Base-by-base conservation (phyloP, 2,888 invertebrate species). In the Andrena trimmerana region DNA sequence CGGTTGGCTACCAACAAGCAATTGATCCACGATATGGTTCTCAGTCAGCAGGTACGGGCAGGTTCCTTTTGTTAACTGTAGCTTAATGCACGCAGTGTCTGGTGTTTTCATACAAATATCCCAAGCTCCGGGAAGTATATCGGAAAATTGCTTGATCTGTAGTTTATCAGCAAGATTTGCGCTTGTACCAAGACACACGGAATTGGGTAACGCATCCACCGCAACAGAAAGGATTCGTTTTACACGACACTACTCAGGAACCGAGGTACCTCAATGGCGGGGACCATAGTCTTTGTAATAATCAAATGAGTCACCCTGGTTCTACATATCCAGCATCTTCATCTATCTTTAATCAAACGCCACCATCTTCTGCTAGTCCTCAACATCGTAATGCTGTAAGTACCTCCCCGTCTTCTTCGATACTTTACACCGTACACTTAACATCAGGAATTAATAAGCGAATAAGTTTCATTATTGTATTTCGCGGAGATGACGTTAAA, bases 221-320 rank as follows among this genome's bases (percentile, higher is more conserved):
- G 48, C 95, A 94, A 84, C 94, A 95, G 68, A 95, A 95, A 90
- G 96, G 96, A 66, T 97, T 97, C 94, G 95, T 96, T 83, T 94
- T 97, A 72, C 96, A 96, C 81, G 94, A 95, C 65, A 93, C 92
- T 57, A 85, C 94, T 79, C 93, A 94, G 90, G 94, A 94, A 83
- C 95, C 95, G 86, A 95, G 96, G 87, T 96, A 96, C 93, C 96
- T 96, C 89, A 97, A 97, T 92, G 96, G 96, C 69, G 96, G 95
- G 76, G 96, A 96, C 88, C 95, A 95, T 90, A 95, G 95, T 91
- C 95, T 96, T 83, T 93, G 93, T 86, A 93, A 93, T 87, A 93
- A 91, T 86, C 95, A 95, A 92, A 95, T 95, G 88, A 96, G 96
- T 92, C 95, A 94, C 88, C 94, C 95, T 78, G 94, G 94, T 86